Conservation (phyloP, 2,113 vertebrate genomes). For the Perca schrenkii region DNA sequence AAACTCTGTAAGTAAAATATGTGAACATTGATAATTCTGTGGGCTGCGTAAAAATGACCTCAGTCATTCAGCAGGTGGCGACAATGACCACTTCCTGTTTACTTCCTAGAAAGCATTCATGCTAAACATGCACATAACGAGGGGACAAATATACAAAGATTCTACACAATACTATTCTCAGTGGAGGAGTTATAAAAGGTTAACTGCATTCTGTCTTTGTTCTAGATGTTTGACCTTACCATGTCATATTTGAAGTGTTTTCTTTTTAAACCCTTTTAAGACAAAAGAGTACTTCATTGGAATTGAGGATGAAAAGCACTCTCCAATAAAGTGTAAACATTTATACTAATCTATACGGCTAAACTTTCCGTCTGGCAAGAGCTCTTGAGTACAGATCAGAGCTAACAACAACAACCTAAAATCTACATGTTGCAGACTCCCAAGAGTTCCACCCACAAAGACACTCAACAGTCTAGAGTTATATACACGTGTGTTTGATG, state of each 20-base stretch:
- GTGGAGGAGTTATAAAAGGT: background rate
- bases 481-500: background rate
- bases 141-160: background rate
- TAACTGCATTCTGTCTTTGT: background rate
- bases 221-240: background rate
- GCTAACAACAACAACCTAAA: background rate
- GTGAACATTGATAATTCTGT: background rate
- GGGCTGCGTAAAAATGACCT: slow-evolving; percentile 18
- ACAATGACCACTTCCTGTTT: slow-evolving; percentile 33
- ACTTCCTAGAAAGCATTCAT: slow-evolving; percentile 18
- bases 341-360: background rate
- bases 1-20: background rate
- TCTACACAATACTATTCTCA: background rate
- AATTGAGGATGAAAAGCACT: background rate
- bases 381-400: background rate
- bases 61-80: slow-evolving; percentile 8
- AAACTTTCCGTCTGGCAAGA: background rate
- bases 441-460: background rate
- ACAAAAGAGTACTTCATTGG: background rate
- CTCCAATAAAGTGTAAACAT: background rate
- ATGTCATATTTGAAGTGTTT: background rate
- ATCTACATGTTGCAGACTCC: background rate
- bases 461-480: background rate
- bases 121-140: background rate
- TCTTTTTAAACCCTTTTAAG: background rate